Conservation (phyloP, 2,113 vertebrate genomes). For the Colistium nudipinnis region DNA sequence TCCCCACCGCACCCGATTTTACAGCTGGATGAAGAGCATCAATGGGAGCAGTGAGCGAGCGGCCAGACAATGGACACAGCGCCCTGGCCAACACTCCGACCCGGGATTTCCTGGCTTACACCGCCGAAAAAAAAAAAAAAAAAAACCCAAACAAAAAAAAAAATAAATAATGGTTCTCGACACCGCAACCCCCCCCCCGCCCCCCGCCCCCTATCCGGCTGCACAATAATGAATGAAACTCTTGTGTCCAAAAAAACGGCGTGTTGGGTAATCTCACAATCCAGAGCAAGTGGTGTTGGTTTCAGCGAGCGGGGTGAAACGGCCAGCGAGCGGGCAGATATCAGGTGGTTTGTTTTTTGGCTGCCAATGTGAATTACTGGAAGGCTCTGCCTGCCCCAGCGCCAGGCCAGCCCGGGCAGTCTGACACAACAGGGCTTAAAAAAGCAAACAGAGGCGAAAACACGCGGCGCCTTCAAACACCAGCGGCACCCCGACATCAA, state of each 20-base stretch:
- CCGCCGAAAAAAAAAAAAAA: constrained; percentile 33
- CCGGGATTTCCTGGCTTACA: constrained; percentile 81
- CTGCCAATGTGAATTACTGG: constrained; percentile 49
- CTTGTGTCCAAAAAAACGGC: constrained; percentile 41
- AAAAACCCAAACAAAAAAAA: constrained; percentile 32
- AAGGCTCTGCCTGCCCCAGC: constrained; percentile 13
- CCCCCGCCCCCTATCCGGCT: constrained; percentile 52
- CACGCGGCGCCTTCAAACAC: constrained; percentile 58
- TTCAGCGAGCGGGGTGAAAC: constrained; percentile 4
- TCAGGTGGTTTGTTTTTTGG: constrained; percentile 53
- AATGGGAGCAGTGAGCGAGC: constrained; percentile 76
- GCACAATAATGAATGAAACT: constrained; percentile 46
- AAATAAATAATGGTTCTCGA: constrained; percentile 40
- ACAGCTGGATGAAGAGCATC: constrained; percentile 82
- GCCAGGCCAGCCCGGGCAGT: constrained; percentile 15
- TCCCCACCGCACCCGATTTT: constrained; percentile 74
- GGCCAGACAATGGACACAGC: constrained; percentile 71
- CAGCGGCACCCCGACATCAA: constrained; percentile 55
- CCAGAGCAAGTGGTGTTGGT: constrained; percentile 21
- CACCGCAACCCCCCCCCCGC: too few species aligned
- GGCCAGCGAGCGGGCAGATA: constrained; percentile 14
- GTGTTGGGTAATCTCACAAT: constrained; percentile 28
- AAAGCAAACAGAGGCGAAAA: constrained; percentile 63
- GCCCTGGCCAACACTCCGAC: constrained; percentile 69
- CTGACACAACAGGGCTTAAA: constrained; percentile 54